Evolutionary conservation across 2,797 vertebrate genomes (phyloP).

Genomic region (Pelodytes ibericus): DNA sequence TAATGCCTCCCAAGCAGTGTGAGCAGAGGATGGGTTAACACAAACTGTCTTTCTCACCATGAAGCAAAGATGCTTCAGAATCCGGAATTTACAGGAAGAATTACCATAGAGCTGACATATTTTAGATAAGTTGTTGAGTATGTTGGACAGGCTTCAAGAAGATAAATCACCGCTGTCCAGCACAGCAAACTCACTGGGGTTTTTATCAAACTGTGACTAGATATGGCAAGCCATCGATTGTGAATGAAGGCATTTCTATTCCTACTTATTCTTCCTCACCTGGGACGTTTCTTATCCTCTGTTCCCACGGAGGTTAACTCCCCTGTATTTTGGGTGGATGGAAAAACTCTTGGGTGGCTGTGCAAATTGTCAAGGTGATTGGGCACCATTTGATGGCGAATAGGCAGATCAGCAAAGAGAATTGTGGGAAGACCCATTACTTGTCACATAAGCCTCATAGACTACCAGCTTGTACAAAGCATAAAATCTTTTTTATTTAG

Average conservation of each 20-base stretch:
- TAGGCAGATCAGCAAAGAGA: too few species aligned
- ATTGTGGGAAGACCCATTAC: too few species aligned
- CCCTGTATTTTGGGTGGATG: too few species aligned
- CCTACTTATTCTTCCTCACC: too few species aligned
- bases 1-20: too few species aligned
- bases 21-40: not conserved
- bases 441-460: too few species aligned
- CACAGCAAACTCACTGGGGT: not conserved
- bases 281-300: not conserved
- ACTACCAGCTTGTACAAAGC: too few species aligned
- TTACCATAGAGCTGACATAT: slow-evolving; percentile 25
- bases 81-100: not conserved
- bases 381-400: too few species aligned
- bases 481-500: too few species aligned
- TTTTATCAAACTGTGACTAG: not conserved
- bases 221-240: not conserved
- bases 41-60: not conserved
- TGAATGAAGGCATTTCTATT: not conserved
- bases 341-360: too few species aligned
- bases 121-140: slow-evolving; percentile 19
- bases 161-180: slow-evolving; percentile 22
- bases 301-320: not conserved
- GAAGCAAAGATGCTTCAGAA: not conserved
- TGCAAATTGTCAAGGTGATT: too few species aligned
- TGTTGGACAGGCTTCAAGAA: slow-evolving; percentile 19